A percentile compares a stretch with the other conserved stretches of the same genome.
Conservation (phyloP, 2,113 vertebrate genomes). For the Gopherus flavomarginatus region DNA sequence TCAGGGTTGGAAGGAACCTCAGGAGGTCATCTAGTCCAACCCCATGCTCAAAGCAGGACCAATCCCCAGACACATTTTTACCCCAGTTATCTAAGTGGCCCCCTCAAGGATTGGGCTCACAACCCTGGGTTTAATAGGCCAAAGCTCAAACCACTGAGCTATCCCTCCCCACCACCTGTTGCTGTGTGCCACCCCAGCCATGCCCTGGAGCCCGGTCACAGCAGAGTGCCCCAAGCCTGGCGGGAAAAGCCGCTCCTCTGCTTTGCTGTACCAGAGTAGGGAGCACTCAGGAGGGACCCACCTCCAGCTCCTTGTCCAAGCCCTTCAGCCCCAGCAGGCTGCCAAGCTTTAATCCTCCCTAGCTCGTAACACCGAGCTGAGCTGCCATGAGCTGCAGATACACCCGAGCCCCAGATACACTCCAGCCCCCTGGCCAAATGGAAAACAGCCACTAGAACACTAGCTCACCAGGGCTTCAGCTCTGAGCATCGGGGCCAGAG, state of each 20-base stretch:
- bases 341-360: not conserved
- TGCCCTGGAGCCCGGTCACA: no score
- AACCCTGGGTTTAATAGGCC: no score
- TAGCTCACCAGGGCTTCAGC: not conserved
- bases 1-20: no score
- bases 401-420: not conserved
- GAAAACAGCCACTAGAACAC: not conserved
- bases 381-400: not conserved
- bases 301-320: not conserved
- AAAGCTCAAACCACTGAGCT: no score
- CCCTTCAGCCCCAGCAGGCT: not conserved
- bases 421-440: not conserved
- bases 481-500: fast-evolving
- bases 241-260: not conserved
- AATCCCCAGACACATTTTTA: no score
- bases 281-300: not conserved
- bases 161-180: no score
- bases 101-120: no score
- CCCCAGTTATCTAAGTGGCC: no score
- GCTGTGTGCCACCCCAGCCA: no score
- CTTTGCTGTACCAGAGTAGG: not conserved
- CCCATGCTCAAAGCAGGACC: no score
- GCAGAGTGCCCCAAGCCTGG: not conserved
- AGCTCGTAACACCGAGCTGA: fast-evolving
- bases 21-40: no score